Evolutionary conservation across 2,888 invertebrate species (phyloP), one percentile per base, ranked within the genome.

Genomic region (Achlya flavicornis): DNA sequence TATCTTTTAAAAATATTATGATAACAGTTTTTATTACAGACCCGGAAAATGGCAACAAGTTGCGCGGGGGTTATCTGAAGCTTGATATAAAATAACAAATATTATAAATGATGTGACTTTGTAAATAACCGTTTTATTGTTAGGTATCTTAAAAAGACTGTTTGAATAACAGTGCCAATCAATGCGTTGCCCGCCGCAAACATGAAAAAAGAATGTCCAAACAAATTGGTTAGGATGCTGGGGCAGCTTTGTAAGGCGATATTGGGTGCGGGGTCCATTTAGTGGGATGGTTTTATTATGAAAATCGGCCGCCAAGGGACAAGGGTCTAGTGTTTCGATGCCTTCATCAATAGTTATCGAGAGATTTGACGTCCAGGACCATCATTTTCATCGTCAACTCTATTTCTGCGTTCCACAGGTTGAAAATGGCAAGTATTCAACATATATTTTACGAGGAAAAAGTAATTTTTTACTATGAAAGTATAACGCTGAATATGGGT

Each of bases 271-370:
- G 41, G 84, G 84, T 80, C 85, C 85, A 86, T 87, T 89, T 89
- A 87, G 80, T 77, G 77, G 76, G 84, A 89, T 87, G 86, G 86
- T 86, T 88, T 88, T 89, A 90, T 89, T 89, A 90, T 90, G 88
- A 90, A 90, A 89, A 90, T 88, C 78, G 83, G 74, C 65, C 76
- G 83, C 71, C 78, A 64, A 78, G 86, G 81, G 84, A 79, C 74
- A 64, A 61, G 66, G 65, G 67, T 61, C 66, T 63, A 68, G 64
- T 48, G 63, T 67, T 66, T 69, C 63, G 19, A 46, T n/a, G n/a
- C 60, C 63, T 43, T 61, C 62, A 66, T 63, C 64, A 6, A 53
- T 64, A 63, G 62, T 63, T 63, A 61, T 62, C 33, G 53, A 12
- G 35, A 66, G 64, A 61, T 38, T 62, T 43, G 14, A 33, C 60